Conservation (phyloP, 2,797 vertebrate genomes). For the Rhincodon typus region DNA sequence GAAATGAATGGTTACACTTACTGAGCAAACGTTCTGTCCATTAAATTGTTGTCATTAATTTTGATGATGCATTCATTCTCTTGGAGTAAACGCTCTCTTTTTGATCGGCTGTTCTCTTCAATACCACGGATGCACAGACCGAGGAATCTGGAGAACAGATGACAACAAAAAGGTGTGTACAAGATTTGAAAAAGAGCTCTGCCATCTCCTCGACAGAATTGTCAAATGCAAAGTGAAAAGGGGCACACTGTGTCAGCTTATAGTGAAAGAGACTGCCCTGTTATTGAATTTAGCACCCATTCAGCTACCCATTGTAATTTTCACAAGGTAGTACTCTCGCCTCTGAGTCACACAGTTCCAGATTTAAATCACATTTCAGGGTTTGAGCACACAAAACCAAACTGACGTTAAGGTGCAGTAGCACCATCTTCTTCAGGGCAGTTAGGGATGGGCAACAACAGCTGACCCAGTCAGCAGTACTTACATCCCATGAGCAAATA, state of each 20-base stretch:
- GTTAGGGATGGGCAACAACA: too few species aligned
- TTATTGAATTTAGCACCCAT: constrained; percentile 37
- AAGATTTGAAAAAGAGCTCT: neutral
- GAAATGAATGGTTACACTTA: constrained; percentile 57
- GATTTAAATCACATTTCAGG: too few species aligned
- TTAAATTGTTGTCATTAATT: constrained; percentile 81
- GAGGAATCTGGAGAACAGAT: constrained; percentile 62
- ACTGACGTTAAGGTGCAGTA: too few species aligned
- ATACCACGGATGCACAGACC: constrained; percentile 85
- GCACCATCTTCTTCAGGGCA: too few species aligned
- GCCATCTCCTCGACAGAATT: neutral
- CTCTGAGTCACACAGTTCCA: too few species aligned
- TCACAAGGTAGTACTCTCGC: neutral
- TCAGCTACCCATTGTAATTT: neutral
- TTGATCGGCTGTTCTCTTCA: constrained; percentile 85
- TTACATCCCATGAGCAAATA: too few species aligned
- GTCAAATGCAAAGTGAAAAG: constrained; percentile 28
- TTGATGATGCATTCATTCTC: constrained; percentile 91
- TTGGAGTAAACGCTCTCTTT: constrained; percentile 75
- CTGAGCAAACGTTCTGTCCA: constrained; percentile 89
- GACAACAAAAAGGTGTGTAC: neutral
- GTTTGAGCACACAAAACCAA: too few species aligned
- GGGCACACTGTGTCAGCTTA: constrained; percentile 29
- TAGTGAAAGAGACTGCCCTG: constrained; percentile 38
- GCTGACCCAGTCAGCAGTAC: too few species aligned